phyloP scores from a whole-genome alignment of 2,888 invertebrate species.

The Lypha dubia region DNA sequence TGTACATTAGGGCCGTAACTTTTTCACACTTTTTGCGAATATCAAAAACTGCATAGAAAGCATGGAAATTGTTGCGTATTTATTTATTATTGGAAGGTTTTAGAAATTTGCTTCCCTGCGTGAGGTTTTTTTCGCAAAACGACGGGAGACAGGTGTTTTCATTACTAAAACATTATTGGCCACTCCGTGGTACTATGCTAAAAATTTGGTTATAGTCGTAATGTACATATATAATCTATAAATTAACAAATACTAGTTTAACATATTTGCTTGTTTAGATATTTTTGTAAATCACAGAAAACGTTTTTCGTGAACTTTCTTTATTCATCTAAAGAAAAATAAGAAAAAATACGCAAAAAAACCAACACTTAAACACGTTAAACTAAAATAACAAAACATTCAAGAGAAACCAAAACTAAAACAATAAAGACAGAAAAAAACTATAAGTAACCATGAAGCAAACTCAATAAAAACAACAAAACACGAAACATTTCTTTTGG shows the following conservation, averaged over 20 bases:
- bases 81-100: too few relatives aligned
- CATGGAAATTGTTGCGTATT: too few relatives aligned
- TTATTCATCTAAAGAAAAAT: not conserved
- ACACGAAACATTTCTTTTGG: slow-evolving; percentile 31
- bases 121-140: too few relatives aligned
- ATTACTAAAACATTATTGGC: too few relatives aligned
- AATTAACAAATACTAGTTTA: not conserved
- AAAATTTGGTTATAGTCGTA: too few relatives aligned
- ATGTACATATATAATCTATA: not conserved
- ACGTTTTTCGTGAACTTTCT: slow-evolving; percentile 42
- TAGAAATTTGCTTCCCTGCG: too few relatives aligned
- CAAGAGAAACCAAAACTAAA: slow-evolving; percentile 39
- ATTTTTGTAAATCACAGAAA: not conserved
- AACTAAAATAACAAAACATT: not conserved
- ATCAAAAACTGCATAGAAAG: too few relatives aligned
- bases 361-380: not conserved
- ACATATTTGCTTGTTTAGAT: not conserved
- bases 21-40: too few relatives aligned
- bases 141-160: too few relatives aligned
- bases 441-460: slow-evolving; percentile 1
- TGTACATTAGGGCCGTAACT: too few relatives aligned
- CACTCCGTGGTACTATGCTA: too few relatives aligned
- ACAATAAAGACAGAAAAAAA: slow-evolving; percentile 38
- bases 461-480: slow-evolving; percentile 43
- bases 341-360: slow-evolving; percentile 1